Evolutionary conservation across 2,797 vertebrate species (phyloP), one percentile per base, ranked within the genome.

Genomic region (Semaprochilodus insignis): DNA sequence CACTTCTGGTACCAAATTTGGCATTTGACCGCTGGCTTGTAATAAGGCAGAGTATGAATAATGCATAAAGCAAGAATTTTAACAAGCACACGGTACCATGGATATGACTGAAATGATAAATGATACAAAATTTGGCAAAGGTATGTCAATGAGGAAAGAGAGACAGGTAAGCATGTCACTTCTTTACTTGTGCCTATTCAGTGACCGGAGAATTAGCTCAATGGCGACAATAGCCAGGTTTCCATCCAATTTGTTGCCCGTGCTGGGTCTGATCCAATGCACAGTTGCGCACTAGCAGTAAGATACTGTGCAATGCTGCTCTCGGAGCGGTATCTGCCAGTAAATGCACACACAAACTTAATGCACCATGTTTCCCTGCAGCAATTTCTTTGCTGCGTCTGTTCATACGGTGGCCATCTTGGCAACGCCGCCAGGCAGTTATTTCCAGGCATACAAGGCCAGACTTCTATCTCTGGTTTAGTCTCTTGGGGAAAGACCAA

Each of bases 1-100:
- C 34, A 80, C 65, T 69, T 55, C 19, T 1, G 57, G 25, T 70
- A 60, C 34, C 17, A 77, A 65, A 69, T 72, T 31, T 80, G 40
- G 44, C 77, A 74, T 79, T 79, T 21, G 36, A 77, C 21, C 66
- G 72, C 77, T 48, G 77, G 27, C 63, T 72, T 74, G 17, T 67
- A 82, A 76, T 60, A 62, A 72, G 75, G 65, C 65, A 76, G 59
- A 52, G 31, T 21, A 75, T 82, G 70, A 80, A 80, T 83, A 62
- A 79, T 76, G 72, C 65, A 80, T 69, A 31, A 67, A 54, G 73
- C n/a, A 63, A 6, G 44, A 55, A 65, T 51, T 67, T 66, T 31
- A 83, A 78, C 77, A 74, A 72, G 75, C 44, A 77, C 14, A 3
- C 74, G n/a, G 55, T 48, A 57, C n/a, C 67, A 69, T 67, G 67